Base-by-base conservation (phyloP, 2,888 invertebrate species). In the Brassicogethes aeneus region DNA sequence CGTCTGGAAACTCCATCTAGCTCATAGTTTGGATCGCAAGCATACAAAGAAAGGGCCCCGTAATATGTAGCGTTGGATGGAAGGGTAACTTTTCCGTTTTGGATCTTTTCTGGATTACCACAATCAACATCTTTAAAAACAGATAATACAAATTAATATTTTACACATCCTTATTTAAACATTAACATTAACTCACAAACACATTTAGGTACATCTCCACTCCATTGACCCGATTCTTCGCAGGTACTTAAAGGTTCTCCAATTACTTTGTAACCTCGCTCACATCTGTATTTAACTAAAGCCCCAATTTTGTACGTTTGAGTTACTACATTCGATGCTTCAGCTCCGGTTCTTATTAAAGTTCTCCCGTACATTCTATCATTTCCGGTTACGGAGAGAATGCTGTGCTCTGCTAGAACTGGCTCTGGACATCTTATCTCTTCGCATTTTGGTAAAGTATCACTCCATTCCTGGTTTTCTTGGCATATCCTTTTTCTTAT, bases 361-460 rank as follows among this genome's bases (percentile, higher is more conserved):
- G 90, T 89, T 16, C 89, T 75, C 0, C 89, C 89, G 59, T 90
- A 89, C 77, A 86, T 85, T 37, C 93, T 75, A 62, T 93, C 93
- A 61, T 92, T 93, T 38, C 90, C 89, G 0, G 91, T 90, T 17
- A 92, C 87, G 0, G 91, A 89, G 0, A 91, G 74, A 15, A 91
- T 85, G 47, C 90, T 85, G 62, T 91, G 89, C 16, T 85, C 81
- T 0, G 92, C 85, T 16, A 89, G 71, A 2, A 80, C 70, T 0
- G 93, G 92, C 56, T 90, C 90, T 0, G 83, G 75, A 57, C 93
- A 93, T 39, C 92, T 80, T 50, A 92, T 88, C 72, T 92, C 91
- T 81, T 91, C 90, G 64, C 93, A 93, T 70, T 84, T 81, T 0
- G 92, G 91, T 1, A 86, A 76, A 1, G 75, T 71, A 47, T 88